Evolutionary conservation across 1,140 invertebrate species (phyloP).

Genomic region (Choristoneura fumiferana): DNA sequence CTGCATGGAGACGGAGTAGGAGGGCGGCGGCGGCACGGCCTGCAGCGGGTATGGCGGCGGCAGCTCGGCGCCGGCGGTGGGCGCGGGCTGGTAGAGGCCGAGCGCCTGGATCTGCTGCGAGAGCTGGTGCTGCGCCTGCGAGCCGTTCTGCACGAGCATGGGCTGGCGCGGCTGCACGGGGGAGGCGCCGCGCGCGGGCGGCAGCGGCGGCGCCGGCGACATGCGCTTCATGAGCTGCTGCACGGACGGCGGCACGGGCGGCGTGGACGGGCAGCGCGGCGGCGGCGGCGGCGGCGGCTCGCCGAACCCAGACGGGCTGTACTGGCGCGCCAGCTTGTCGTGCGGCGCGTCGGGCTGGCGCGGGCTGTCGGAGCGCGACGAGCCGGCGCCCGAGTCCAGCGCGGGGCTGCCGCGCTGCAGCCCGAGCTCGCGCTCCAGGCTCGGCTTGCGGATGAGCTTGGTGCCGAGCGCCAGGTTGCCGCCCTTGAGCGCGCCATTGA

Average conservation of each 20-base stretch:
- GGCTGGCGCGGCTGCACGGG: slow-evolving; percentile 85
- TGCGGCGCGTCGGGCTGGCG: slow-evolving; percentile 80
- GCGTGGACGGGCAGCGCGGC: slow-evolving; percentile 83
- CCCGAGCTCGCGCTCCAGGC: slow-evolving; percentile 88
- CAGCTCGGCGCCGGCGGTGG: slow-evolving; percentile 83
- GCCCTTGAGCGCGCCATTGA: slow-evolving; percentile 80
- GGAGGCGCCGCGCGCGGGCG: slow-evolving; percentile 85
- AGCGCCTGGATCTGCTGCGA: slow-evolving; percentile 92
- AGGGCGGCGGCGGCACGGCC: slow-evolving; percentile 86
- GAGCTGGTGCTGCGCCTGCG: slow-evolving; percentile 90
- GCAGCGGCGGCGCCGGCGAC: slow-evolving; percentile 85
- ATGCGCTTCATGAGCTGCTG: slow-evolving; percentile 92
- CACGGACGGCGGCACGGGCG: slow-evolving; percentile 87
- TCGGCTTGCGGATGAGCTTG: slow-evolving; percentile 91
- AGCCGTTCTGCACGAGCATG: slow-evolving; percentile 89
- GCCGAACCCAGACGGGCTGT: slow-evolving; percentile 84
- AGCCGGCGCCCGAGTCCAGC: slow-evolving; percentile 91
- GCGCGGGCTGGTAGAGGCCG: slow-evolving; percentile 88
- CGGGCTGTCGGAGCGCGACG: slow-evolving; percentile 93
- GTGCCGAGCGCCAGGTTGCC: slow-evolving; percentile 80
- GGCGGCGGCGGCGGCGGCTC: slow-evolving; percentile 87
- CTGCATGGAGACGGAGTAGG: slow-evolving; percentile 91
- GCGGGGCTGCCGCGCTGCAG: slow-evolving; percentile 90
- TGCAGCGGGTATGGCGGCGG: slow-evolving; percentile 89
- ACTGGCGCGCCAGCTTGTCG: slow-evolving; percentile 79